phyloP scores from a whole-genome alignment of 2,113 vertebrate species.

The Caracal caracal region DNA sequence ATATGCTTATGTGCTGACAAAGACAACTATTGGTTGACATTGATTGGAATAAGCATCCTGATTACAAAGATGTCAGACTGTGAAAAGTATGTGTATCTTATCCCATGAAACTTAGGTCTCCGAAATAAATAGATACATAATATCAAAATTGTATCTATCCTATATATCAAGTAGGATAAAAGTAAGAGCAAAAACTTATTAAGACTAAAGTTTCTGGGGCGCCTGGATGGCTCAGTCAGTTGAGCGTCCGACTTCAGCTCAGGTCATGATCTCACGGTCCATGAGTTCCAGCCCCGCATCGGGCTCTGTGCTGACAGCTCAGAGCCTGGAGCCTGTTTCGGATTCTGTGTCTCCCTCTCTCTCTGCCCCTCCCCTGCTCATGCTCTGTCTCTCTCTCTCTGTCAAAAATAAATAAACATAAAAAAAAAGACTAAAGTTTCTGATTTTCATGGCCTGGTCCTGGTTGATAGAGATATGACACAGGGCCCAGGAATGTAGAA shows the following conservation, averaged over 20 bases:
- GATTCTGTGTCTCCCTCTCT: no score
- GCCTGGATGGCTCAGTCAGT: no score
- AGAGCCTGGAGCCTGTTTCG: no score
- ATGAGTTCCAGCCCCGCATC: no score
- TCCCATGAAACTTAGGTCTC: not conserved
- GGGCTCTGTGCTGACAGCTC: no score
- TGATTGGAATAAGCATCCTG: not conserved
- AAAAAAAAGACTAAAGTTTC: not conserved
- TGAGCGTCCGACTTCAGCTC: no score
- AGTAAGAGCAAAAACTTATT: not conserved
- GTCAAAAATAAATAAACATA: no score
- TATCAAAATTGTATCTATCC: not conserved
- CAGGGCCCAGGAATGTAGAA: not conserved
- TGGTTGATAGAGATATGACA: not conserved
- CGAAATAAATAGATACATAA: not conserved
- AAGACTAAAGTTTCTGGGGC: not conserved
- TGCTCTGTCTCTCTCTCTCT: no score
- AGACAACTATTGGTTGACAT: not conserved
- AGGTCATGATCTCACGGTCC: no score
- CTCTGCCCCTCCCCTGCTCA: no score
- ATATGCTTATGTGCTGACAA: not conserved
- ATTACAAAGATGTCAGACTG: not conserved
- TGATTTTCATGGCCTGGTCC: not conserved
- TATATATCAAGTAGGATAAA: not conserved
- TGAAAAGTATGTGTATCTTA: not conserved